Evolutionary conservation across 1,140 invertebrate genomes (phyloP), one percentile per base, ranked within the genome.

Genomic region (Hydropsyche tenuis): DNA sequence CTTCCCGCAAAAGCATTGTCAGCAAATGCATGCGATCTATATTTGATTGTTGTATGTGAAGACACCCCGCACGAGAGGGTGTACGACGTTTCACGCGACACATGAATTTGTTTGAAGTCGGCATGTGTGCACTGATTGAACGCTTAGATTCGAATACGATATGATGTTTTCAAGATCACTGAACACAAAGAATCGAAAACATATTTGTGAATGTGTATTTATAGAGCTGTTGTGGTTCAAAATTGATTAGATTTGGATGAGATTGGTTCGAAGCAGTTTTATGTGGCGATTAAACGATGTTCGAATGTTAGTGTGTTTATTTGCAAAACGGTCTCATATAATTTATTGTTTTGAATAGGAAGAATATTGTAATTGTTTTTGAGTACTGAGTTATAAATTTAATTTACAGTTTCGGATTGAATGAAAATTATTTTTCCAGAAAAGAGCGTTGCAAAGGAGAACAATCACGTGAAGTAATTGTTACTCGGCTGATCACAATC

Each of bases 1-100:
- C 16, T 27, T 42, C 46, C 12, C 14, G 66, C 3, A 69, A 12
- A 43, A 69, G 20, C 43, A 69, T 27, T 7, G 45, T 22, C 42
- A 69, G 27, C 22, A 69, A 5, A 22, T 37, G 18, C 20, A 69
- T 69, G 25, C 45, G 45, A 23, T 69, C 46, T 1, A 18, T 1
- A 12, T 37, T 45, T 1, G 6, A 11, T 14, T 48, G n/a, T 6
- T n/a, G 66, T 5, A 18, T 51, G 18, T 45, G 66, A 14, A 37
- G 4, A 27, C 18, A 14, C 12, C n/a, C 18, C 5, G 22, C 14
- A 11, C 45, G 66, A 5, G 46, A 18, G 7, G 25, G 12, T 16
- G 12, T 20, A n/a, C 30, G 25, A 71, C 37, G 37, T 69, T 27
- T 74, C 18, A 53, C 20, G 18, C 30, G 25, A 12, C 63, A 66